Conservation (phyloP, 2,797 vertebrate species). For the Tenualosa ilisha region DNA sequence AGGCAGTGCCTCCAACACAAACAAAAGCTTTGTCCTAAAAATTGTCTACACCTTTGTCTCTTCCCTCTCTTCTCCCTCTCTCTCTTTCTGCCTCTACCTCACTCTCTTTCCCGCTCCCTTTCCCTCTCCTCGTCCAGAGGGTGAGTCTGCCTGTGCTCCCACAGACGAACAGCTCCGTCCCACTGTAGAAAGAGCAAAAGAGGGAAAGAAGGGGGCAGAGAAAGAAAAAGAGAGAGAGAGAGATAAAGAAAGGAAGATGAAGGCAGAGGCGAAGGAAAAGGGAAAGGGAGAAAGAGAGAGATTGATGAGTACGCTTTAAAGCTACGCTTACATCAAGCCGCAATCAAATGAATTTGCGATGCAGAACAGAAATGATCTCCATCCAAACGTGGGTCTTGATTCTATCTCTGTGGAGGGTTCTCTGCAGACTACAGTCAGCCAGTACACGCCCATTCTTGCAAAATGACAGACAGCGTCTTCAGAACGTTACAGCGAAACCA, state of each 20-base stretch:
- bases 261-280: neutral
- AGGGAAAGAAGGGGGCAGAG: neutral
- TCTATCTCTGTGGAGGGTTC: too few relatives aligned
- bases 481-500: too few relatives aligned
- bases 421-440: too few relatives aligned
- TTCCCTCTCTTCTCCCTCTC: conserved; percentile 23
- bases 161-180: conserved; percentile 86
- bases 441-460: too few relatives aligned
- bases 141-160: conserved; percentile 86
- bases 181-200: conserved; percentile 71
- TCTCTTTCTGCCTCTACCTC: conserved; percentile 31
- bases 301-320: conserved; percentile 58
- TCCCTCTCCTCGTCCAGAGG: conserved; percentile 78
- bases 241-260: neutral
- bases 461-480: too few relatives aligned
- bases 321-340: too few relatives aligned
- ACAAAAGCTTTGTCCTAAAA: conserved; percentile 12
- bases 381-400: too few relatives aligned
- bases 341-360: too few relatives aligned
- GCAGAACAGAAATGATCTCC: too few relatives aligned
- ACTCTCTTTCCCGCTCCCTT: conserved; percentile 46
- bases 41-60: neutral
- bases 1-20: neutral
- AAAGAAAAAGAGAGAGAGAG: neutral
- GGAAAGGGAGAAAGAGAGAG: neutral